Conservation (phyloP, 2,888 invertebrate genomes). For the Drosophila leonis region DNA sequence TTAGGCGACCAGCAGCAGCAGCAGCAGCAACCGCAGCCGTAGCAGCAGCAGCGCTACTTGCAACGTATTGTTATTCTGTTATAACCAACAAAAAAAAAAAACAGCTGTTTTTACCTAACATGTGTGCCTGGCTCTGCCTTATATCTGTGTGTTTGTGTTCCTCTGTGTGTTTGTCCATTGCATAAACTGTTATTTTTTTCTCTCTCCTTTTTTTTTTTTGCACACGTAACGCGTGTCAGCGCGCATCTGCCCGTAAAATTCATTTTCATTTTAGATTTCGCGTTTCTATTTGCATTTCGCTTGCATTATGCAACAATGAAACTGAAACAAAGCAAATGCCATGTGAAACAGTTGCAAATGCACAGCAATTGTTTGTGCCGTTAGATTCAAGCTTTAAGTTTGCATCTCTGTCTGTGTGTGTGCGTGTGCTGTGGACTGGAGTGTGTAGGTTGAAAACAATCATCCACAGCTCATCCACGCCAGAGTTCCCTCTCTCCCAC, state of each 20-base stretch:
- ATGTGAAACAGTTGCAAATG: slow-evolving; percentile 53
- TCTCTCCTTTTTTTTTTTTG: slow-evolving; percentile 8
- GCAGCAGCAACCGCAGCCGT: background rate
- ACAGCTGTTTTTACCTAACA: slow-evolving; percentile 35
- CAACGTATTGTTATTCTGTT: slow-evolving; percentile 27
- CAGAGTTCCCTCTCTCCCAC: slow-evolving; percentile 31
- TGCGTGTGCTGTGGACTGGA: slow-evolving; percentile 15
- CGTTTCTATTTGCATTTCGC: slow-evolving; percentile 38
- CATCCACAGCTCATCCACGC: slow-evolving; percentile 33
- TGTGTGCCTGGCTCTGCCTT: slow-evolving; percentile 7
- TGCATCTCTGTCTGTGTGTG: background rate
- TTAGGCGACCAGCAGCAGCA: slow-evolving; percentile 35
- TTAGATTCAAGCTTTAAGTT: slow-evolving; percentile 35
- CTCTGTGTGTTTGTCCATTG: slow-evolving; percentile 29
- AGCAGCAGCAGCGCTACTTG: slow-evolving; percentile 12
- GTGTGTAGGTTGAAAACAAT: slow-evolving; percentile 42
- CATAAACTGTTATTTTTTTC: slow-evolving; percentile 42
- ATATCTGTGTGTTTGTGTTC: background rate
- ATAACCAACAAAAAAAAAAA: slow-evolving; percentile 26
- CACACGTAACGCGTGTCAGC: slow-evolving; percentile 50
- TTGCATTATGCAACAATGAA: slow-evolving; percentile 64
- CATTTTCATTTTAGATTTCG: slow-evolving; percentile 34
- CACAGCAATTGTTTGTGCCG: slow-evolving; percentile 28
- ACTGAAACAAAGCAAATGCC: slow-evolving; percentile 57
- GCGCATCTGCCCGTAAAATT: slow-evolving; percentile 56